Conservation (phyloP, 2,797 vertebrate species). For the Alca torda region DNA sequence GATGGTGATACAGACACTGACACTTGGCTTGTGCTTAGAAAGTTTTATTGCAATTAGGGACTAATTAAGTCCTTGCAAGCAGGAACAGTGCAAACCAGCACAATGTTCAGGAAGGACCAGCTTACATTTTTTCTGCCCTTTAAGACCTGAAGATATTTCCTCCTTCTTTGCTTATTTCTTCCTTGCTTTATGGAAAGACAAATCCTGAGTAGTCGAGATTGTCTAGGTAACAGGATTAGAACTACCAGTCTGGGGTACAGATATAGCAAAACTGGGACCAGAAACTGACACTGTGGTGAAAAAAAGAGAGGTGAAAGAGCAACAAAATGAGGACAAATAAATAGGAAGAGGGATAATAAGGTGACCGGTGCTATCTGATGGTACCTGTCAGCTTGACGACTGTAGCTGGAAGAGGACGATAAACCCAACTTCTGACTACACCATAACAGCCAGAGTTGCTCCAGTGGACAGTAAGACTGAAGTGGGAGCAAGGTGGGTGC, state of each 20-base stretch:
- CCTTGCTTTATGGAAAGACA: too few species aligned
- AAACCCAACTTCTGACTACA: not conserved
- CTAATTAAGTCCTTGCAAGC: not conserved
- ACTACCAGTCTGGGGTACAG: too few species aligned
- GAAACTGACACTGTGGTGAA: too few species aligned
- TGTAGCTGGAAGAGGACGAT: not conserved
- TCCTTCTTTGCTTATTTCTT: not conserved
- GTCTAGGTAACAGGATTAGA: too few species aligned
- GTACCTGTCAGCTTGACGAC: not conserved
- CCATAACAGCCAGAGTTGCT: not conserved
- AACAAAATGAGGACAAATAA: not conserved
- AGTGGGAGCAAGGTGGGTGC: not conserved
- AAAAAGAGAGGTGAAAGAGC: too few species aligned
- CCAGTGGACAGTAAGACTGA: accelerated
- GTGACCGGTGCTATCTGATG: not conserved
- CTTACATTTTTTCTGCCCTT: not conserved
- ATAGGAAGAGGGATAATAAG: not conserved
- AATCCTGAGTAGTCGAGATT: too few species aligned
- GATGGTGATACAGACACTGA: too few species aligned
- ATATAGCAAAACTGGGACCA: too few species aligned
- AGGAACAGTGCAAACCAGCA: not conserved
- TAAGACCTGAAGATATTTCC: not conserved
- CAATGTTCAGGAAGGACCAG: not conserved
- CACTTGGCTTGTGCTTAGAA: not conserved
- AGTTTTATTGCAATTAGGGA: not conserved